These are phyloP conservation scores for Archaeoteleia sp. DNA, from an alignment of 2,888 invertebrate species.

Conservation along the genomic window DNA sequence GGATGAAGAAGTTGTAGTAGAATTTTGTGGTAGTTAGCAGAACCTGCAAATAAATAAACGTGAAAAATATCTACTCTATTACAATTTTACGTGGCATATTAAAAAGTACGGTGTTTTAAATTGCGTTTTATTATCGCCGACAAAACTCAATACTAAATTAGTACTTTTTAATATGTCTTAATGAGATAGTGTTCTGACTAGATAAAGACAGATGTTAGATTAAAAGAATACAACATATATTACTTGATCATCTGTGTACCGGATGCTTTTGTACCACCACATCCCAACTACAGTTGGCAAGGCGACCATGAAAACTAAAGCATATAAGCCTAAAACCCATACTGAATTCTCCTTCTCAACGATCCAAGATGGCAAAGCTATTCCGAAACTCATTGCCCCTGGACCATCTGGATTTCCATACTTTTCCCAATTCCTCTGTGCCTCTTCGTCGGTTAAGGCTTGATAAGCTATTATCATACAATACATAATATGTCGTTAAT, in stretches of 20 bases:
- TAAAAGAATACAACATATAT: constrained; percentile 33
- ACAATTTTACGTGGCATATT: constrained; percentile 7
- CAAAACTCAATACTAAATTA: constrained; percentile 10
- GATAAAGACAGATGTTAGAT: background rate
- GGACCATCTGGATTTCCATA: constrained; percentile 99
- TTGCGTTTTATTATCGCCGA: too few species aligned
- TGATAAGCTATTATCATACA: constrained; percentile 76
- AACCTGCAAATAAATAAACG: constrained; percentile 77
- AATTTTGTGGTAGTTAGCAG: constrained; percentile 97
- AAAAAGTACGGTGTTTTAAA: too few species aligned
- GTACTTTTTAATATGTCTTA: background rate
- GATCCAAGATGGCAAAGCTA: constrained; percentile 99
- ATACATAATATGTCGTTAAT: constrained; percentile 1
- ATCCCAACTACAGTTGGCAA: constrained; percentile 93
- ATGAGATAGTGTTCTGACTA: background rate
- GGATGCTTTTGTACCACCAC: constrained; percentile 99
- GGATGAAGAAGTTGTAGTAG: constrained; percentile 96
- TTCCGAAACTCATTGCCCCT: constrained; percentile 99
- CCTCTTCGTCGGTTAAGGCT: constrained; percentile 98
- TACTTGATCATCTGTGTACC: constrained; percentile 95
- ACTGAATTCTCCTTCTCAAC: constrained; percentile 99
- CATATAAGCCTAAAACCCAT: constrained; percentile 97
- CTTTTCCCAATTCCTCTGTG: constrained; percentile 97
- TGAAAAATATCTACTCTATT: constrained; percentile 2
- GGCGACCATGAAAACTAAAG: constrained; percentile 98